phyloP scores from a whole-genome alignment of 2,113 vertebrate species.

The Tragelaphus imberbis region DNA sequence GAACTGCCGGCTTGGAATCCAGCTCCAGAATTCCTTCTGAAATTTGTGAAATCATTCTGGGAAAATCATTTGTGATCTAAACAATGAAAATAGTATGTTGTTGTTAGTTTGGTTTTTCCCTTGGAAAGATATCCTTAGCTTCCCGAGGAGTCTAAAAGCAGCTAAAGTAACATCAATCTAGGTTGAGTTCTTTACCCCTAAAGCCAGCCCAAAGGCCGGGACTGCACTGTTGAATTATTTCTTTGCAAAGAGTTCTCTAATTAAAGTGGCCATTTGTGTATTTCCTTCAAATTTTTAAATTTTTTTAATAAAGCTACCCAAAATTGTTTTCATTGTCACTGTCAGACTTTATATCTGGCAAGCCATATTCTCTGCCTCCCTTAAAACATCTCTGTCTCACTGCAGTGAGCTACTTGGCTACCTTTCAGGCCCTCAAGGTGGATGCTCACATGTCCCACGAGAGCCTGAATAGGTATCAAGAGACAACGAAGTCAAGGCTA shows the following conservation, averaged over 20 bases:
- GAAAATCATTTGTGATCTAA: neutral
- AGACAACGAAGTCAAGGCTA: neutral
- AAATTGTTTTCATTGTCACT: neutral
- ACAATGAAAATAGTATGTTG: neutral
- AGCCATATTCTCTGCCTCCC: neutral
- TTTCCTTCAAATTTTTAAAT: neutral
- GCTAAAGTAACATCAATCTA: neutral
- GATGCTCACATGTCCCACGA: fast-evolving
- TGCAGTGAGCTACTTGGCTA: neutral
- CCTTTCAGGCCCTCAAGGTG: neutral
- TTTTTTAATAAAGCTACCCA: neutral
- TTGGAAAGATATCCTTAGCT: neutral
- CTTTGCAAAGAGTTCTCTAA: neutral
- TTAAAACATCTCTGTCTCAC: neutral
- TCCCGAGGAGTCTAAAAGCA: neutral
- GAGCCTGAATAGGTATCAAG: neutral
- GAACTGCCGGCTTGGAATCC: neutral
- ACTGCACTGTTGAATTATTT: neutral
- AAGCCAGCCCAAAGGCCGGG: neutral
- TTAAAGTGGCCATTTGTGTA: neutral
- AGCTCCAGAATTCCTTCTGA: neutral
- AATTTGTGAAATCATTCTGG: neutral
- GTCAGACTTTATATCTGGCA: neutral
- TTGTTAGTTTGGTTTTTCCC: neutral
- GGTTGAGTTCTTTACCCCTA: neutral